Evolutionary conservation across 1,140 invertebrate species (phyloP).

Genomic region (Anthonomus grandis): DNA sequence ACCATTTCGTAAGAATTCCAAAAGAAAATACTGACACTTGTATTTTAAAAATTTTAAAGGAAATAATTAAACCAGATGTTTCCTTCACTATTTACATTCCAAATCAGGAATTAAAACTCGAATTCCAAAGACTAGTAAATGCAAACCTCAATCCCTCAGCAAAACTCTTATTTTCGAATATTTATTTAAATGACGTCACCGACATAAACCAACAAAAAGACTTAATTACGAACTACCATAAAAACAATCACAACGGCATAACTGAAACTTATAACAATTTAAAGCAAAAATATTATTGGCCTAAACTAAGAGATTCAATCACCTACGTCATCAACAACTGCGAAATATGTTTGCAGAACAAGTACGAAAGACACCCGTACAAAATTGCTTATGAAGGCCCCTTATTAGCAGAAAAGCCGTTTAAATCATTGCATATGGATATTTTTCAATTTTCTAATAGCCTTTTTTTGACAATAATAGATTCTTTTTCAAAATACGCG

Average conservation of each 20-base stretch:
- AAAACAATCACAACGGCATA: conserved; percentile 27
- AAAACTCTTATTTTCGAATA: too few relatives aligned
- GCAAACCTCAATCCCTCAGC: background rate
- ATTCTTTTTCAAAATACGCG: conserved; percentile 30
- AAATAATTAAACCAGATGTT: conserved; percentile 9
- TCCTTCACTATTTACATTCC: conserved; percentile 13
- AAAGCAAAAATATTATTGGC: conserved; percentile 27
- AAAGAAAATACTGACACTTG: background rate
- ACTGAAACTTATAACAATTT: conserved; percentile 26
- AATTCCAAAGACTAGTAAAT: conserved; percentile 12
- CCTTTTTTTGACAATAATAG: conserved; percentile 36
- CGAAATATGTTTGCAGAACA: conserved; percentile 25
- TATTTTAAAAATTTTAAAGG: background rate
- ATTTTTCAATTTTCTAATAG: conserved; percentile 28
- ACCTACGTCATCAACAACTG: conserved; percentile 20
- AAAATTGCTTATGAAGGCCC: conserved; percentile 20
- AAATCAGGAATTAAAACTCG: conserved; percentile 4
- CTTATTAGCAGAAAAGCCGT: conserved; percentile 32
- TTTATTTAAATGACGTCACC: conserved; percentile 1
- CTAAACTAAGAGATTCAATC: conserved; percentile 14
- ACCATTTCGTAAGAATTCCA: conserved; percentile 3
- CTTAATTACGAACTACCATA: conserved; percentile 16
- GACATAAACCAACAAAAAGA: conserved; percentile 13
- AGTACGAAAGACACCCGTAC: conserved; percentile 27
- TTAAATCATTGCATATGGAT: conserved; percentile 37